These are phyloP conservation scores for Chascanopsetta lugubris DNA, from an alignment of 2,113 vertebrate genomes.

Conservation along the genomic window DNA sequence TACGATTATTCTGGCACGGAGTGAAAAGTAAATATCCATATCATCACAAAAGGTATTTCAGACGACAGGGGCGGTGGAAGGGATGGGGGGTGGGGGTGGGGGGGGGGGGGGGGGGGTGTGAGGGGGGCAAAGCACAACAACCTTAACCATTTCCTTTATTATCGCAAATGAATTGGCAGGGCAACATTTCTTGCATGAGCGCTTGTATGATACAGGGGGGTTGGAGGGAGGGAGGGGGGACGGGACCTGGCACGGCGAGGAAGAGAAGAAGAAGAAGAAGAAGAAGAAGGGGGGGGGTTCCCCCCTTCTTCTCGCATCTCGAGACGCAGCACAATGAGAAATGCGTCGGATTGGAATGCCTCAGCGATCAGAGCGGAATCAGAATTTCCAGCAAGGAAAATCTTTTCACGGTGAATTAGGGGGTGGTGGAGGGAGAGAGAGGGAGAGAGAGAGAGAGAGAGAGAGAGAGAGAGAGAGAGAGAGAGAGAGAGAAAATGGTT, in stretches of 20 bases:
- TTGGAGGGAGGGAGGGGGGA: too few relatives aligned
- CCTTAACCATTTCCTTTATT: constrained; percentile 74
- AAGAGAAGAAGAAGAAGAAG: too few relatives aligned
- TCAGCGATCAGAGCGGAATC: constrained; percentile 99
- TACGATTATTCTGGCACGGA: constrained; percentile 67
- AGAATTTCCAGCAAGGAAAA: constrained; percentile 99
- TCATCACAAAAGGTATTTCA: constrained; percentile 68
- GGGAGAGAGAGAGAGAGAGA: constrained; percentile 72
- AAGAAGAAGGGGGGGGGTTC: too few relatives aligned
- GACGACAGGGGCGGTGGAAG: constrained; percentile 44
- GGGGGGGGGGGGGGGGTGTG: background rate
- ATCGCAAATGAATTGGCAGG: constrained; percentile 85
- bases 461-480: constrained; percentile 76
- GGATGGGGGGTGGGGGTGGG: constrained; percentile 6
- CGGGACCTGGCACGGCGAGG: constrained; percentile 89
- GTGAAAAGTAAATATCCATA: constrained; percentile 70
- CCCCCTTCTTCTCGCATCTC: constrained; percentile 81
- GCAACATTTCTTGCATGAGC: constrained; percentile 95
- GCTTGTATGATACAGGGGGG: constrained; percentile 95
- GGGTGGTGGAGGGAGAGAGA: constrained; percentile 92
- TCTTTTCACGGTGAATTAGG: constrained; percentile 99
- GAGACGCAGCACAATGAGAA: constrained; percentile 96
- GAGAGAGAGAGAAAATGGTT: constrained; percentile 73
- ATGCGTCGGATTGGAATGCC: constrained; percentile 98
- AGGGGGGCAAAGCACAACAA: constrained; percentile 61